phyloP scores from a whole-genome alignment of 2,797 vertebrate genomes.

The Aselliscus stoliczkanus region DNA sequence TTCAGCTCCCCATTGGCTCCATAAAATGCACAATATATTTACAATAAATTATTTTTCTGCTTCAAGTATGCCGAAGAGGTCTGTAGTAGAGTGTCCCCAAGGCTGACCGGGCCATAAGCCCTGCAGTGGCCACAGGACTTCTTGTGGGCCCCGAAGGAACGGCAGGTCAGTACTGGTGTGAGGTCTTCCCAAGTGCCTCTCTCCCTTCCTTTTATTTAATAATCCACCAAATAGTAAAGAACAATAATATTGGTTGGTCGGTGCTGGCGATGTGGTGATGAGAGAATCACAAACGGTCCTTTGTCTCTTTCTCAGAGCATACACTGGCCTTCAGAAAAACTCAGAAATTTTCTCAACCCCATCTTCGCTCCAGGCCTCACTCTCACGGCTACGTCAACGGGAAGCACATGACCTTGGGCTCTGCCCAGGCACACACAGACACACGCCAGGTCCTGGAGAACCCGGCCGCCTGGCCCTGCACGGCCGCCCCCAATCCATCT shows the following conservation, averaged over 20 bases:
- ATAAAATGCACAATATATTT: background rate
- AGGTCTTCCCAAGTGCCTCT: background rate
- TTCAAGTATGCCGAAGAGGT: background rate
- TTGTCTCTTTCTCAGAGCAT: background rate
- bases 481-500: background rate
- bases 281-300: background rate
- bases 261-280: background rate
- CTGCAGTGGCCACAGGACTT: background rate
- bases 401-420: background rate
- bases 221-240: background rate
- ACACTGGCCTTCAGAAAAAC: background rate
- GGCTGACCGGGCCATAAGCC: background rate
- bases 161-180: background rate
- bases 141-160: fast-evolving
- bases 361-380: background rate
- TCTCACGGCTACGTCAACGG: background rate
- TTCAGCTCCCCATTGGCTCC: background rate
- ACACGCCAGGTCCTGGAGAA: background rate
- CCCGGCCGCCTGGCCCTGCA: fast-evolving
- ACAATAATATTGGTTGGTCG: background rate
- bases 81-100: background rate
- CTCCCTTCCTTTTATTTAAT: background rate
- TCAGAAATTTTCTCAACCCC: background rate
- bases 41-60: background rate
- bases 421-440: fast-evolving